phyloP scores from a whole-genome alignment of 2,113 vertebrate genomes.

The Craseonycteris thonglongyai region DNA sequence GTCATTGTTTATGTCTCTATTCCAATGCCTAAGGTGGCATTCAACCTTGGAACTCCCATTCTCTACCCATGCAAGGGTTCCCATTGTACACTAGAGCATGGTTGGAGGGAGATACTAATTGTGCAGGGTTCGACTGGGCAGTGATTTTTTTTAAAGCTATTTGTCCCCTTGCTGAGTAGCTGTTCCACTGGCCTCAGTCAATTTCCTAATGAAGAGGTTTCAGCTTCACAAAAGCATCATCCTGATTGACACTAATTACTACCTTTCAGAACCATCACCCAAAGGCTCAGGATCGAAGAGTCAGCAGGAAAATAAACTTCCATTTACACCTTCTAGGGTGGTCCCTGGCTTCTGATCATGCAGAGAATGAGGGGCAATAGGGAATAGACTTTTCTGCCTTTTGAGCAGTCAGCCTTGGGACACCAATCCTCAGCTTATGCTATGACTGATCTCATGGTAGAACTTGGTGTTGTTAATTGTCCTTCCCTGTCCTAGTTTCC shows the following conservation, averaged over 20 bases:
- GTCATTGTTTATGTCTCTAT: neutral
- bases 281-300: conserved; percentile 1
- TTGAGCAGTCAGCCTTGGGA: neutral
- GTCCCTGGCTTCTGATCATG: neutral
- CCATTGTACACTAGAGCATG: neutral
- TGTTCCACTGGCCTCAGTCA: neutral
- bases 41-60: conserved; percentile 1
- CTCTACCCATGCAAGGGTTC: neutral
- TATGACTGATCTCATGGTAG: neutral
- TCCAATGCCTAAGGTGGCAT: neutral
- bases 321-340: neutral
- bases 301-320: conserved; percentile 38
- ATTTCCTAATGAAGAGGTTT: conserved; percentile 40
- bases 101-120: conserved; percentile 33
- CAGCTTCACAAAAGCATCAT: conserved; percentile 38
- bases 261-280: conserved; percentile 16
- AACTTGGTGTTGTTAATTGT: neutral
- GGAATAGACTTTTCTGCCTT: neutral
- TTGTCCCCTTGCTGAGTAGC: neutral
- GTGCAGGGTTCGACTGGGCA: neutral
- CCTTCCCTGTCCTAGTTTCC: neutral
- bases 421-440: neutral
- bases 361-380: neutral
- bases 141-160: neutral
- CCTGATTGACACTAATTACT: conserved; percentile 26